Evolutionary conservation across 30 jellyfish, hydroid and myxozoan genomes (phyloP), one percentile per base, ranked within the genome.

Genomic region (Sanderia malayensis): DNA sequence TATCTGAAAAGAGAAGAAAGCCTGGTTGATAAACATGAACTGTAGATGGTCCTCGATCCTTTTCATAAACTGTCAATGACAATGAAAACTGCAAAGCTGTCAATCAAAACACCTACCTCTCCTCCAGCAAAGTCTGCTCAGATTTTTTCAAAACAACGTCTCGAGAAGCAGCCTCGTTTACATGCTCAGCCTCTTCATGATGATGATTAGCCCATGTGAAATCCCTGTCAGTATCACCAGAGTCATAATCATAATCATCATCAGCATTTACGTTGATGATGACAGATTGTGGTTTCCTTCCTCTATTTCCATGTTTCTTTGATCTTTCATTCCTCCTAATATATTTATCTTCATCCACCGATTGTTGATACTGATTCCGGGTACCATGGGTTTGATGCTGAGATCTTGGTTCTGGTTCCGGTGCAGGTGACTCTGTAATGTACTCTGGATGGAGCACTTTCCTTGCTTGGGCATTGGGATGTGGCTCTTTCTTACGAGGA

Each of bases 201-300:
- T 45, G 88, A 29, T 49, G 34, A 4, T 32, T 41, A 15, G 23
- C 2, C 74, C 71, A 31, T n/a, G 88, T 30, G 61, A 22, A 25
- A 47, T 78, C 89, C 18, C 15, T 47, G 32, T 53, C 76, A 0
- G 74, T 78, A 27, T 66, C 82, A 4, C 45, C 80, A 0, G 89
- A 52, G 0, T 18, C 58, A n/a, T 37, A 18, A 49, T 4, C 8
- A n/a, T 37, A 18, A 49, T 4, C 8, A 31, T 27, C 74, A 60
- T 46, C 72, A 9, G 66, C 76, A 67, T 77, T 47, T 17, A 28
- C 29, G 27, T 78, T 78, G 11, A 25, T 25, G 6, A 78, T 64
- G 19, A 78, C 72, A 0, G 78, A 63, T 29, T 60, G 23, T 22
- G 24, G 55, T 46, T 15, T 53, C 33, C 26, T 74, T 31, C 28